Evolutionary conservation across 2,797 vertebrate genomes (phyloP).

Genomic region (Lerista edwardsae): DNA sequence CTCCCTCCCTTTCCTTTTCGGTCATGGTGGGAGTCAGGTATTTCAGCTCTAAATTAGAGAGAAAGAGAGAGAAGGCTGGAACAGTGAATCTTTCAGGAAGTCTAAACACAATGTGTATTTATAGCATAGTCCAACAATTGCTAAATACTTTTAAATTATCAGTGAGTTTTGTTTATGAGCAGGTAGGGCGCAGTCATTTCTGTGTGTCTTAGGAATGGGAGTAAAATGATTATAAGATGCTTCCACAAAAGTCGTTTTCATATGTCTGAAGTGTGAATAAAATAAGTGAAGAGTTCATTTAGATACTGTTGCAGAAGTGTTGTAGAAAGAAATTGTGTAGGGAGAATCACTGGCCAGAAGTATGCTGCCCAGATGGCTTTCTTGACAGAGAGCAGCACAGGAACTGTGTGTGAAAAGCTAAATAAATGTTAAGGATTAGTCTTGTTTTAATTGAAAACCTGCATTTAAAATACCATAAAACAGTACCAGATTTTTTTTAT

Average conservation of each 20-base stretch:
- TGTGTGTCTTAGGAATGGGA: constrained; percentile 58
- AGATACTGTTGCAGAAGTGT: constrained; percentile 45
- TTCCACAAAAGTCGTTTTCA: constrained; percentile 14
- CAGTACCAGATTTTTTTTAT: constrained; percentile 50
- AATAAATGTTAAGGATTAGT: constrained; percentile 66
- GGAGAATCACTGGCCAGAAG: constrained; percentile 62
- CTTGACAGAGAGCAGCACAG: constrained; percentile 61
- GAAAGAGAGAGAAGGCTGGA: constrained; percentile 63
- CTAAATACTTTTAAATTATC: constrained; percentile 73
- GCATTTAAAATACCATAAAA: constrained; percentile 56
- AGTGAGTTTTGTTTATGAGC: constrained; percentile 62
- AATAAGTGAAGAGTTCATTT: constrained; percentile 44
- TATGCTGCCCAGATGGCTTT: constrained; percentile 68
- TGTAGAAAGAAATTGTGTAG: constrained; percentile 54
- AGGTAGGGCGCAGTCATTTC: constrained; percentile 67
- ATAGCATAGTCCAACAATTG: constrained; percentile 79
- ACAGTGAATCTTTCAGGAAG: constrained; percentile 78
- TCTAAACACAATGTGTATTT: constrained; percentile 81
- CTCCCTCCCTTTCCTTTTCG: constrained; percentile 70
- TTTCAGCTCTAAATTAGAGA: constrained; percentile 72
- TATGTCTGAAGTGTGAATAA: constrained; percentile 59
- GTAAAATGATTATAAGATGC: constrained; percentile 47
- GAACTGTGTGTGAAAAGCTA: constrained; percentile 66
- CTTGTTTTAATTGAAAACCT: constrained; percentile 68
- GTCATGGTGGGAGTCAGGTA: constrained; percentile 75